Evolutionary conservation across 1,140 invertebrate species (phyloP), one percentile per base, ranked within the genome.

Genomic region (Eumeta japonica): DNA sequence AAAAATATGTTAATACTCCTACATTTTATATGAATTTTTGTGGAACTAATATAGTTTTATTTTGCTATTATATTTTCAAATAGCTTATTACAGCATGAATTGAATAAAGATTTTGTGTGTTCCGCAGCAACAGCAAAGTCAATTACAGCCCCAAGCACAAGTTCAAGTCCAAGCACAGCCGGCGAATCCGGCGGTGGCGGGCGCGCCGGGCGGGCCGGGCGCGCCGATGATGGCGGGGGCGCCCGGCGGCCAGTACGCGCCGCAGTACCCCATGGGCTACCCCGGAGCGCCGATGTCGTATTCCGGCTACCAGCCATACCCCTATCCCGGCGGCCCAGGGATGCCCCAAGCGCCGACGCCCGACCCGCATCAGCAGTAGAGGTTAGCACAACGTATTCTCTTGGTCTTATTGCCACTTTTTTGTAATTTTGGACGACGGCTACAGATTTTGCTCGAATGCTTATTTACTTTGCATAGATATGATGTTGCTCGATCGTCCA

Each of bases 281-380:
- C 31, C 44, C 12, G 48, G 41, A 32, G 44, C 42, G 20, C 43
- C 55, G 34, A n/a, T n/a, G n/a, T n/a, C n/a, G n/a, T 60, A 60
- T 49, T 53, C 57, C 35, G 54, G 52, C 3, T 60, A 59, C 50
- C 31, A 37, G 16, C 46, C 52, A 28, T 58, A 62, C 51, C 50
- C 49, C 5, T 57, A 57, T 48, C 48, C 46, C 10, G 43, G 46
- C 15, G 37, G 38, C 3, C 18, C n/a, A n/a, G n/a, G n/a, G n/a
- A n/a, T n/a, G n/a, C n/a, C n/a, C 12, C 16, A 37, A 18, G 11
- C 17, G 27, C 16, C 37, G 17, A 45, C 37, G 33, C 52, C 50
- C 16, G 50, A 55, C 9, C 57, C 50, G 19, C 55, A 61, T 29
- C 60, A 60, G 38, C 50, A 48, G 39, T 41, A 44, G 41, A 33